Conservation (phyloP, 1,140 invertebrate genomes). For the Leptinotarsa defecta region DNA sequence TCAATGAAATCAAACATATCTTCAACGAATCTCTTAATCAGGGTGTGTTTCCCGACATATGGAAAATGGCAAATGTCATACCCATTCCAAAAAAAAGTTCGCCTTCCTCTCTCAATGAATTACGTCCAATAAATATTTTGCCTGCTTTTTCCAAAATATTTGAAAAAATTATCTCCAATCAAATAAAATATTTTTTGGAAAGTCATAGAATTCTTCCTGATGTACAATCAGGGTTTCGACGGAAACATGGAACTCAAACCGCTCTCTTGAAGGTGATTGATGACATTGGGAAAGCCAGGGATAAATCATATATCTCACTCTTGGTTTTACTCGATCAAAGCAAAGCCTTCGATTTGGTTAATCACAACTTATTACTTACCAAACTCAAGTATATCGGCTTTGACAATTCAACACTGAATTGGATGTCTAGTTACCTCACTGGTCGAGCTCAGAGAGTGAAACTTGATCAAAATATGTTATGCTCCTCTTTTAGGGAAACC, state of each 20-base stretch:
- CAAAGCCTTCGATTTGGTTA: not conserved
- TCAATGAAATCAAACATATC: slow-evolving; percentile 9
- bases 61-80: slow-evolving; percentile 13
- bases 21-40: slow-evolving; percentile 11
- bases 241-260: too few relatives aligned
- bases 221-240: not conserved
- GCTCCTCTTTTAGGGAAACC: not conserved
- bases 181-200: not conserved
- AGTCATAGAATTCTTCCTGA: slow-evolving; percentile 8
- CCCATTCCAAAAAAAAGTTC: not conserved
- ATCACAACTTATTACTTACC: not conserved
- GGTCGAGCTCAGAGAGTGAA: slow-evolving; percentile 2
- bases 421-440: not conserved
- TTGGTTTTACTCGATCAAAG: not conserved
- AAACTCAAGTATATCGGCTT: not conserved
- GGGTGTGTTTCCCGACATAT: slow-evolving; percentile 9
- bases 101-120: not conserved
- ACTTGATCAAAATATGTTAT: not conserved
- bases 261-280: not conserved
- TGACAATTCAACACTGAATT: not conserved
- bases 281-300: not conserved
- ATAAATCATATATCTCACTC: not conserved
- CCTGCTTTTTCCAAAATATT: not conserved
- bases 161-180: not conserved
- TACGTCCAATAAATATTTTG: slow-evolving; percentile 9